Base-by-base conservation (phyloP, 2,113 vertebrate genomes). In the Spizaetus ornatus region DNA sequence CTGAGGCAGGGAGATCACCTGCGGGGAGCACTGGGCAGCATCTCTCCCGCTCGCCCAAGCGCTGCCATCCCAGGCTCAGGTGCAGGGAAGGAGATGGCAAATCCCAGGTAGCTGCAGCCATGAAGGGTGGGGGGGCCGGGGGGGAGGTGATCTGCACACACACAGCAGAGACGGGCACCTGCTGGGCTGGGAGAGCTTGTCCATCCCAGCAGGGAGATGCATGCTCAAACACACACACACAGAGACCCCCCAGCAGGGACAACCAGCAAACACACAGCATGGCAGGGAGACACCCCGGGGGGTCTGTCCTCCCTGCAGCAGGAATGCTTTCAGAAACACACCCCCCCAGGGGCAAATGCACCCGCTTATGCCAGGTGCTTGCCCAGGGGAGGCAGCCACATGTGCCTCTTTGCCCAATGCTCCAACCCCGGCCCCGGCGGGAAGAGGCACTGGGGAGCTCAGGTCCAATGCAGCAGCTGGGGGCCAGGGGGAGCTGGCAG, bases 161-260 rank as follows among this genome's bases (percentile, higher is more conserved):
- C 56, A 1, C 1, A 1, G n/a, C 0, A 1, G 32, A 17, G 36
- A 26, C 2, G 2, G 78, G 61, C 48, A 23, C 45, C 52, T 3
- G 0, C 73, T 22, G 70, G 40, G 65, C 59, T 0, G 3, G n/a
- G 12, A 8, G 20, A 42, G 36, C 34, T 53, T 4, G 82, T 72
- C 82, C 77, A 16, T 27, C 34, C 31, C 93, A 9, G 47, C 12
- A 8, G 36, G 85, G 77, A 50, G 56, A 55, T 1, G 3, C 10
- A 9, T 22, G 27, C 45, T 8, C 2, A 15, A 58, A 20, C 16
- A 3, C n/a, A 23, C 38, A 12, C 52, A 11, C 7, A 27, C 42
- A 2, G 6, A 2, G 52, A 53, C 52, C 52, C 2, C 62, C 82
- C 95, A 11, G 74, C 42, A n/a, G 59, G 38, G 34, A 36, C 56